A percentile compares a stretch with the other conserved stretches of the same genome.
Conservation (phyloP, 2,113 vertebrate species). For the Polyodon spathula region DNA sequence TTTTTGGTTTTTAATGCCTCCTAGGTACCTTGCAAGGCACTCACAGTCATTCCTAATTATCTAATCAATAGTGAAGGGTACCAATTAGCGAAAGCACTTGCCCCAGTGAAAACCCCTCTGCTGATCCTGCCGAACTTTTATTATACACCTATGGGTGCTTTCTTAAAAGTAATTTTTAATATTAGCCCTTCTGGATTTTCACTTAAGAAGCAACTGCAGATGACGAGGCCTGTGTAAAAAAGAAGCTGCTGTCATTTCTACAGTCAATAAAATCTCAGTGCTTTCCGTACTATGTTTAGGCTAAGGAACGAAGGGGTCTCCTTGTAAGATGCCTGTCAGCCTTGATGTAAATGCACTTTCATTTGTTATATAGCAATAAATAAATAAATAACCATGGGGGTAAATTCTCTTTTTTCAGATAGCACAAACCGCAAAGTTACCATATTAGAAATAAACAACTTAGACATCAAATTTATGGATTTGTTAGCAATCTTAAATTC, state of each 20-base stretch:
- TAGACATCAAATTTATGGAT: too few relatives aligned
- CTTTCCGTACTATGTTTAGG: too few relatives aligned
- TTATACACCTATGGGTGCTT: constrained; percentile 5
- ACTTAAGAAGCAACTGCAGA: constrained; percentile 21
- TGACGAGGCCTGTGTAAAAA: constrained; percentile 19
- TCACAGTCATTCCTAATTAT: constrained; percentile 32
- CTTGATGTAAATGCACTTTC: too few relatives aligned
- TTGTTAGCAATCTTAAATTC: too few relatives aligned
- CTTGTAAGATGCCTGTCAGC: too few relatives aligned
- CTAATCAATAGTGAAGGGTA: constrained; percentile 40
- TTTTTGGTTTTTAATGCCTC: constrained; percentile 20
- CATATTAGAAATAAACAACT: too few relatives aligned
- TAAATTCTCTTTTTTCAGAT: too few relatives aligned
- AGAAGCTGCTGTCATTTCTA: constrained; percentile 16
- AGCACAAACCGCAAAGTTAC: too few relatives aligned
- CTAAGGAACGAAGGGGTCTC: too few relatives aligned
- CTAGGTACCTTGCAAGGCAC: constrained; percentile 26
- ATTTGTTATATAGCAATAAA: too few relatives aligned
- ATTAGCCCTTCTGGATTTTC: constrained; percentile 22
- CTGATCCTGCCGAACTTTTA: background rate
- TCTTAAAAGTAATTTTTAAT: constrained; percentile 19
- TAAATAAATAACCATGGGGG: too few relatives aligned
- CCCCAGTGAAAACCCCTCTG: background rate
- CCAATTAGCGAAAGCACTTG: constrained; percentile 28
- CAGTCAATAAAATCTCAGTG: constrained; percentile 5